A percentile compares a stretch with the other conserved stretches of the same genome.
Evolutionary conservation across 2,888 invertebrate genomes (phyloP).

Genomic region (Tipula confusa): DNA sequence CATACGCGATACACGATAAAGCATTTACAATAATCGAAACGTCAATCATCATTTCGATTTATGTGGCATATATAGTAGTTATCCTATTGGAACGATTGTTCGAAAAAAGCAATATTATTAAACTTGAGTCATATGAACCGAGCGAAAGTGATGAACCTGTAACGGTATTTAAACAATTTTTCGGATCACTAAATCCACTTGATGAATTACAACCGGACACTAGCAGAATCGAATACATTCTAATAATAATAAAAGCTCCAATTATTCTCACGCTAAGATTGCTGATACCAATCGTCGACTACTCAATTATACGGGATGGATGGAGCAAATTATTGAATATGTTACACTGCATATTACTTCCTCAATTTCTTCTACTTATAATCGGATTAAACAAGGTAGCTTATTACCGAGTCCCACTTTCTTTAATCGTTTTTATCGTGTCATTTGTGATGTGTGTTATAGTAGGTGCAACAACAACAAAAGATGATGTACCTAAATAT

Average conservation of each 20-base stretch:
- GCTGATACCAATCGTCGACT: slow-evolving; percentile 56
- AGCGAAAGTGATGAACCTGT: background rate
- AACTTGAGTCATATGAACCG: background rate
- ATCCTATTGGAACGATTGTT: slow-evolving; percentile 40
- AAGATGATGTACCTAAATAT: slow-evolving; percentile 39
- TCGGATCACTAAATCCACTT: slow-evolving; percentile 35
- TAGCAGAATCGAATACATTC: slow-evolving; percentile 29
- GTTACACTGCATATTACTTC: slow-evolving; percentile 53
- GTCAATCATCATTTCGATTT: slow-evolving; percentile 36
- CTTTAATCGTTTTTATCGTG: background rate
- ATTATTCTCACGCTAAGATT: slow-evolving; percentile 52
- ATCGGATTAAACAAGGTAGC: background rate
- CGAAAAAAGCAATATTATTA: background rate
- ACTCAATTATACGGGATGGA: slow-evolving; percentile 50
- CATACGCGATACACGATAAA: slow-evolving; percentile 37
- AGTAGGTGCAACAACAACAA: slow-evolving; percentile 36
- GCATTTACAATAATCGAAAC: slow-evolving; percentile 36
- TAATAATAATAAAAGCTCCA: slow-evolving; percentile 44
- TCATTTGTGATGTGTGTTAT: background rate
- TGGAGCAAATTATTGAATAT: slow-evolving; percentile 58
- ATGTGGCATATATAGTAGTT: slow-evolving; percentile 38
- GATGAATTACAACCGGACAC: slow-evolving; percentile 29
- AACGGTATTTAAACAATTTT: slow-evolving; percentile 34
- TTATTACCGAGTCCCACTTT: too few relatives aligned
- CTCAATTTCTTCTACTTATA: slow-evolving; percentile 37